Evolutionary conservation across 2,888 invertebrate species (phyloP).

Genomic region (Hoplodrina ambigua): DNA sequence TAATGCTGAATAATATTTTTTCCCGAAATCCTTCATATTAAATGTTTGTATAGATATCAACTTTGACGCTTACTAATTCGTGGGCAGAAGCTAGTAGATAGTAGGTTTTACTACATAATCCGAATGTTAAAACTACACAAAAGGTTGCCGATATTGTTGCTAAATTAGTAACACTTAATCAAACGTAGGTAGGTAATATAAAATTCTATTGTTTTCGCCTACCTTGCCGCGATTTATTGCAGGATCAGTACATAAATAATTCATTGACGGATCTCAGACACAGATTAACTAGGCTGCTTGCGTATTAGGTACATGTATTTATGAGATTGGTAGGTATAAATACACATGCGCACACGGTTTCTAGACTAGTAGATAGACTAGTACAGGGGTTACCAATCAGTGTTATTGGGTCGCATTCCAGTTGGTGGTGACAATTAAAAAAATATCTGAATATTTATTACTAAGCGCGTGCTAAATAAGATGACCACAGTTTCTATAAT

Average conservation of each 20-base stretch:
- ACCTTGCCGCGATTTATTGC: constrained; percentile 67
- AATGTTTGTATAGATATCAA: too few relatives aligned
- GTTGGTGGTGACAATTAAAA: too few relatives aligned
- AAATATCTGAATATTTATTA: too few relatives aligned
- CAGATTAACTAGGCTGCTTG: constrained; percentile 54
- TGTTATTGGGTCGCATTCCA: too few relatives aligned
- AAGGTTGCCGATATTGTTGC: constrained; percentile 7
- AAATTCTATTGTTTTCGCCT: constrained; percentile 60
- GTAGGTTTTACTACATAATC: background rate
- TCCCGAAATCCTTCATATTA: too few relatives aligned
- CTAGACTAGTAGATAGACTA: too few relatives aligned
- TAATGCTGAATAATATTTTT: background rate
- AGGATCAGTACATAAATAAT: constrained; percentile 72
- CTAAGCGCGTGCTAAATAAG: too few relatives aligned
- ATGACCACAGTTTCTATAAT: too few relatives aligned
- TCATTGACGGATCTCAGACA: constrained; percentile 71
- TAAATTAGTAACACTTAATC: constrained; percentile 44
- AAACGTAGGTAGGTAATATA: constrained; percentile 46
- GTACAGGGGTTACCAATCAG: too few relatives aligned
- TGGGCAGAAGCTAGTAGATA: too few relatives aligned
- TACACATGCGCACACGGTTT: background rate
- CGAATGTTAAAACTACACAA: background rate
- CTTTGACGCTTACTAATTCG: too few relatives aligned
- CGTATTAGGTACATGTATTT: constrained; percentile 70
- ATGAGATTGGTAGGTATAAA: constrained; percentile 48